These are phyloP conservation scores for Aphelinus atriplicis DNA, from an alignment of 1,140 invertebrate species.

Conservation along the genomic window DNA sequence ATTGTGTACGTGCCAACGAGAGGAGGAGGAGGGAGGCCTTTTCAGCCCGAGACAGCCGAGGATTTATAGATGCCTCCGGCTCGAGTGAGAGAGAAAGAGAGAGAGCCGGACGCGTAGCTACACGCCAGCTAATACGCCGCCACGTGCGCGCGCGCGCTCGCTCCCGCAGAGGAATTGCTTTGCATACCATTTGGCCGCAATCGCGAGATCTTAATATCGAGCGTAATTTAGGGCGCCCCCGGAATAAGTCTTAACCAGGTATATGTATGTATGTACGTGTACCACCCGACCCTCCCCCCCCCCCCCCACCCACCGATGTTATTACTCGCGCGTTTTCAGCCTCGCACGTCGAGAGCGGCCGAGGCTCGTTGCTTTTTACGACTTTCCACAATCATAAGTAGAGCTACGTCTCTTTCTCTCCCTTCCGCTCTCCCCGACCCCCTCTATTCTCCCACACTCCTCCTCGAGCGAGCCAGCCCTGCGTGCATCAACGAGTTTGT, in stretches of 20 bases:
- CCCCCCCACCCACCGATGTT: too few species aligned
- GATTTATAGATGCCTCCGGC: slow-evolving; percentile 53
- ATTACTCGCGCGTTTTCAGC: too few species aligned
- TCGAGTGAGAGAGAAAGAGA: neutral
- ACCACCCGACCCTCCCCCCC: too few species aligned
- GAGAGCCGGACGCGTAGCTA: slow-evolving; percentile 50
- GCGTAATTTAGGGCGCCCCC: slow-evolving; percentile 52
- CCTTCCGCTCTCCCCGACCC: slow-evolving; percentile 38
- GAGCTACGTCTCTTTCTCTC: too few species aligned
- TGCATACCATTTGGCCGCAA: slow-evolving; percentile 60
- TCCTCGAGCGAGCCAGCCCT: slow-evolving; percentile 42
- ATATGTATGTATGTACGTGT: too few species aligned
- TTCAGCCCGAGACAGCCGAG: slow-evolving; percentile 9
- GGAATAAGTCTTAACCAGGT: slow-evolving; percentile 45
- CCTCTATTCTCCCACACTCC: slow-evolving; percentile 53
- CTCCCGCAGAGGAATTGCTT: slow-evolving; percentile 52
- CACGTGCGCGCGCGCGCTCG: slow-evolving; percentile 27
- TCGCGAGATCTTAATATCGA: slow-evolving; percentile 63
- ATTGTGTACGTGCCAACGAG: too few species aligned
- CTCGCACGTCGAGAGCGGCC: too few species aligned
- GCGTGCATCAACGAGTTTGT: slow-evolving; percentile 2
- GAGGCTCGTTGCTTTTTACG: too few species aligned
- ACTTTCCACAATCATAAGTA: too few species aligned
- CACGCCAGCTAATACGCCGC: slow-evolving; percentile 43
- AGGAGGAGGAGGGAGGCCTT: neutral